A percentile compares a stretch with the other conserved stretches of the same genome.
Conservation (phyloP, 2,888 invertebrate genomes). For the Drosophila nr. fundita region DNA sequence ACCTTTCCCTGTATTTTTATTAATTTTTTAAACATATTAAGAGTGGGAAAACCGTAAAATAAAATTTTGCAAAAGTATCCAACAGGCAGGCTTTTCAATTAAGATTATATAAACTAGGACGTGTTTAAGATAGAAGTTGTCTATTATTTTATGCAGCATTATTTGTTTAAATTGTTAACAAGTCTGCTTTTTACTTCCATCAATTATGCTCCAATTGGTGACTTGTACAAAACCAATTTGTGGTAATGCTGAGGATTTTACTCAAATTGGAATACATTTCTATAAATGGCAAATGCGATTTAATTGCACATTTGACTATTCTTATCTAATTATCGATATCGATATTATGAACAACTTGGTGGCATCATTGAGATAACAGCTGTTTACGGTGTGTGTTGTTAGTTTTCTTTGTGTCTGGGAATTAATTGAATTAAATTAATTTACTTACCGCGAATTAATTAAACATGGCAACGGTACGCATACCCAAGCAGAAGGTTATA, state of each 20-base stretch:
- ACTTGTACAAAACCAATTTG: background rate
- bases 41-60: background rate
- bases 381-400: constrained; percentile 38
- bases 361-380: constrained; percentile 54
- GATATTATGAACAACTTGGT: background rate
- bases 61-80: background rate
- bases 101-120: background rate
- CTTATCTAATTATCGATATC: constrained; percentile 3
- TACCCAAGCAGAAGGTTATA: constrained; percentile 96
- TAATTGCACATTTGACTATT: background rate
- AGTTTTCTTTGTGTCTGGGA: constrained; percentile 45
- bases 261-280: background rate
- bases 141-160: background rate
- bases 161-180: background rate
- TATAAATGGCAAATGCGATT: background rate
- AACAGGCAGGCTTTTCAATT: background rate
- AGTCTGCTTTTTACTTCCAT: background rate
- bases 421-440: constrained; percentile 50
- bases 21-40: background rate
- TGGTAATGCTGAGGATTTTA: background rate
- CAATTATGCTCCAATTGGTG: background rate
- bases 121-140: background rate
- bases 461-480: constrained; percentile 91
- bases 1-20: background rate
- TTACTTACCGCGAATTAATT: constrained; percentile 9